Evolutionary conservation across 1,140 invertebrate species (phyloP).

Genomic region (Solen grandis): DNA sequence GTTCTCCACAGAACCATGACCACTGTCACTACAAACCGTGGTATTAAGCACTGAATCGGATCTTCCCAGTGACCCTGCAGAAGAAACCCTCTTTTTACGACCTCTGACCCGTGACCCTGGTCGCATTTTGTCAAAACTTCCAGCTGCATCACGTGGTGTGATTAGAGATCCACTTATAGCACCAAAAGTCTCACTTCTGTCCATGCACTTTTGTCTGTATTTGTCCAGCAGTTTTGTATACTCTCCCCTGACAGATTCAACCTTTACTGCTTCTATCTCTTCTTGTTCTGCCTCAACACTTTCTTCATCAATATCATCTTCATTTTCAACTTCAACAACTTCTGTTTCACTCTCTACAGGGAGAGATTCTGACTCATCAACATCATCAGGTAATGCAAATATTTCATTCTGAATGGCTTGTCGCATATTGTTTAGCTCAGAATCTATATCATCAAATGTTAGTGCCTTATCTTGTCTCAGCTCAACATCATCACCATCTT

Average conservation of each 20-base stretch:
- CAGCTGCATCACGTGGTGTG: constrained; percentile 22
- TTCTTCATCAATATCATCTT: not conserved
- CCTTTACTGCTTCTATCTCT: not conserved
- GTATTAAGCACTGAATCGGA: not conserved
- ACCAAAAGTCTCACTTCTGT: constrained; percentile 45
- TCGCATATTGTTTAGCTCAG: constrained; percentile 34
- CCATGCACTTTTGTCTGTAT: constrained; percentile 43
- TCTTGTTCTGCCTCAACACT: constrained; percentile 12
- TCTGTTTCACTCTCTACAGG: not conserved
- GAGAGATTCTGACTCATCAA: too few relatives aligned
- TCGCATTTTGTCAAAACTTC: not conserved
- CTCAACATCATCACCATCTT: constrained; percentile 33
- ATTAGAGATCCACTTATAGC: constrained; percentile 31
- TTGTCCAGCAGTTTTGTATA: constrained; percentile 41
- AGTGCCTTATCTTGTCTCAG: constrained; percentile 16
- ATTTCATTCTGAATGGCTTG: constrained; percentile 28
- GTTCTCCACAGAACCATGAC: constrained; percentile 43
- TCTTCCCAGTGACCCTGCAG: not conserved
- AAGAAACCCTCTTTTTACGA: not conserved
- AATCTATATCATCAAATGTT: constrained; percentile 44
- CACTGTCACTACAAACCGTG: constrained; percentile 39
- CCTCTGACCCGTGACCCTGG: too few relatives aligned
- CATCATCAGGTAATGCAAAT: too few relatives aligned
- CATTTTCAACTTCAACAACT: not conserved
- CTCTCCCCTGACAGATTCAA: constrained; percentile 38